A percentile compares a stretch with the other conserved stretches of the same genome.
Evolutionary conservation across 2,797 vertebrate species (phyloP).

Genomic region (Chelon labrosus): DNA sequence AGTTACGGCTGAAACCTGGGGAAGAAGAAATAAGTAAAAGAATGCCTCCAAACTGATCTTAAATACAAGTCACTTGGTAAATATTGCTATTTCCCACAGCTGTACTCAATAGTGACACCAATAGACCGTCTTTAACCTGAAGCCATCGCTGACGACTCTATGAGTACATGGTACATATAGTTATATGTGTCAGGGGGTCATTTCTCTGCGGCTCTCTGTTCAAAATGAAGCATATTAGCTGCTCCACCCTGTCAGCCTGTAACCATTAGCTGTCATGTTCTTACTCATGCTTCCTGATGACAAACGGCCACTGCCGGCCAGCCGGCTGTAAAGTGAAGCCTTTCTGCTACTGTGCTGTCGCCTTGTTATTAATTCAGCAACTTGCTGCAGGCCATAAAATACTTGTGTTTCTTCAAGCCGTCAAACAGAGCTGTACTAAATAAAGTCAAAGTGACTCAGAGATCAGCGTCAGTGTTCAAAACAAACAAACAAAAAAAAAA

Average conservation of each 20-base stretch:
- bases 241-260: constrained; percentile 19
- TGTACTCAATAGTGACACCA: background rate
- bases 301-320: constrained; percentile 28
- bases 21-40: too few relatives aligned
- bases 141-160: background rate
- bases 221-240: constrained; percentile 19
- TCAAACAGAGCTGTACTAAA: constrained; percentile 22
- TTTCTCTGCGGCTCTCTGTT: constrained; percentile 6
- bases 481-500: too few relatives aligned
- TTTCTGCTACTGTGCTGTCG: constrained; percentile 39
- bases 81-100: too few relatives aligned
- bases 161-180: background rate
- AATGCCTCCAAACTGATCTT: too few relatives aligned
- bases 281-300: constrained; percentile 15
- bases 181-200: background rate
- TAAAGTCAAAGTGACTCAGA: constrained; percentile 6
- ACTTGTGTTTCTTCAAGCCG: constrained; percentile 54
- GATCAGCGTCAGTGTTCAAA: constrained; percentile 6
- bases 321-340: constrained; percentile 42
- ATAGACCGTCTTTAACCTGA: background rate
- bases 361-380: constrained; percentile 66
- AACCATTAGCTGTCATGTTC: constrained; percentile 37
- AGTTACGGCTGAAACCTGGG: too few relatives aligned
- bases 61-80: too few relatives aligned
- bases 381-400: constrained; percentile 44